Evolutionary conservation across 1,140 invertebrate genomes (phyloP).

Genomic region (Oryctes rhinoceros): DNA sequence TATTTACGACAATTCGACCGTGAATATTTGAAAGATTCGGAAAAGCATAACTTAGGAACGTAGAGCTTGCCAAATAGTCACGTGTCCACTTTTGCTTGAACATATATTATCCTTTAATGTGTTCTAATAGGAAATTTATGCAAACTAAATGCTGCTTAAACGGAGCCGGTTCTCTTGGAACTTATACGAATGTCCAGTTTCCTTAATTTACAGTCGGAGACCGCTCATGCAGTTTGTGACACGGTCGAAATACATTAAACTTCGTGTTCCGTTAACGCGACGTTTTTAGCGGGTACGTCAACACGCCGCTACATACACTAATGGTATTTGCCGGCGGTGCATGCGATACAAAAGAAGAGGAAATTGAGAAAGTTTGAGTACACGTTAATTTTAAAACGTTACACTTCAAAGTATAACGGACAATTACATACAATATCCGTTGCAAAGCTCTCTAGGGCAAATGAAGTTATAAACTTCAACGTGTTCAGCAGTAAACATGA

Average conservation of each 20-base stretch:
- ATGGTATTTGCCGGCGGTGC: background rate
- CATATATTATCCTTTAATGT: background rate
- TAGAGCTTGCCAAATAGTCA: background rate
- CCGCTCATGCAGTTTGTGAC: constrained; percentile 1
- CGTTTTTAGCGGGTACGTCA: background rate
- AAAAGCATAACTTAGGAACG: background rate
- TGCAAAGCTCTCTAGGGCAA: too few species aligned
- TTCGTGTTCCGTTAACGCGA: background rate
- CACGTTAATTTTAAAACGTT: background rate
- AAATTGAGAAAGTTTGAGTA: background rate
- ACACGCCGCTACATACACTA: background rate
- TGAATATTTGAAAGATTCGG: background rate
- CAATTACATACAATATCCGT: too few species aligned
- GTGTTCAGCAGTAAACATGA: too few species aligned
- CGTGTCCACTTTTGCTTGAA: background rate
- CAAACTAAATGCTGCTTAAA: constrained; percentile 9
- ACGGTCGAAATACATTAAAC: constrained; percentile 2
- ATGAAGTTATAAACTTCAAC: too few species aligned
- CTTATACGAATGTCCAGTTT: constrained; percentile 13
- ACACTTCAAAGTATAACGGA: too few species aligned
- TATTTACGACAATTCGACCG: background rate
- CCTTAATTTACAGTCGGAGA: background rate
- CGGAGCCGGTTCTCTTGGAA: background rate
- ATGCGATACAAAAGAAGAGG: background rate
- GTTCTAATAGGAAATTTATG: background rate